Conservation (phyloP, 2,113 vertebrate genomes). For the Dinomys branickii region DNA sequence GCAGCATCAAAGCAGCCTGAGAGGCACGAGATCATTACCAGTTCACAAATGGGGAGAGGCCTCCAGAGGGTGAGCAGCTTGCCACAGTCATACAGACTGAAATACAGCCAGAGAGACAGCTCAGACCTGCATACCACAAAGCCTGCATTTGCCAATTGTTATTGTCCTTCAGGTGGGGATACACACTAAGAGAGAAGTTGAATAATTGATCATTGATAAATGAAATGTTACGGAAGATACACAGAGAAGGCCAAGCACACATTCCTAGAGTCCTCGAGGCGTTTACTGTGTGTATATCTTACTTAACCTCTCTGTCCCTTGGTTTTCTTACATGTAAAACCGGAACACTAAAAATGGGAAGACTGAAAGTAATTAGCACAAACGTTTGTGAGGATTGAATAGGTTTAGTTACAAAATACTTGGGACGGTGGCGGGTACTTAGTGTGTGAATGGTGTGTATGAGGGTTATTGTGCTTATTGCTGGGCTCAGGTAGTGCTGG, state of each 20-base stretch:
- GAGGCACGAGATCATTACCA: neutral
- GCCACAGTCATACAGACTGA: accelerated
- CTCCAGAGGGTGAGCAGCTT: neutral
- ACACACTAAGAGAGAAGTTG: neutral
- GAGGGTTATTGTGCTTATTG: accelerated
- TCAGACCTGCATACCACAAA: accelerated
- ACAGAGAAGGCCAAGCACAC: neutral
- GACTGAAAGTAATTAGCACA: neutral
- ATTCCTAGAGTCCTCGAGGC: neutral
- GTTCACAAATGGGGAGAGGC: neutral
- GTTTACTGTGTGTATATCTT: neutral
- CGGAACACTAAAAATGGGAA: neutral
- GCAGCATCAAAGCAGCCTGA: neutral
- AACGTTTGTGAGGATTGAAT: neutral
- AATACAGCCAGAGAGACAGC: accelerated
- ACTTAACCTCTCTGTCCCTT: neutral
- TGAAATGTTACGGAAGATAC: neutral
- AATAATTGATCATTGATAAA: neutral
- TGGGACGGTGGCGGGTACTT: neutral
- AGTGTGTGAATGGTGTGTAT: accelerated
- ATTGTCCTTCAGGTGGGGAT: neutral
- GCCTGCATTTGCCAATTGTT: accelerated
- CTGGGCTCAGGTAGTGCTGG: neutral
- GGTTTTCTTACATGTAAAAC: neutral
- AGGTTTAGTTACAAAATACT: no score